Base-by-base conservation (phyloP, 2,113 vertebrate genomes). In the Cacatua alba region DNA sequence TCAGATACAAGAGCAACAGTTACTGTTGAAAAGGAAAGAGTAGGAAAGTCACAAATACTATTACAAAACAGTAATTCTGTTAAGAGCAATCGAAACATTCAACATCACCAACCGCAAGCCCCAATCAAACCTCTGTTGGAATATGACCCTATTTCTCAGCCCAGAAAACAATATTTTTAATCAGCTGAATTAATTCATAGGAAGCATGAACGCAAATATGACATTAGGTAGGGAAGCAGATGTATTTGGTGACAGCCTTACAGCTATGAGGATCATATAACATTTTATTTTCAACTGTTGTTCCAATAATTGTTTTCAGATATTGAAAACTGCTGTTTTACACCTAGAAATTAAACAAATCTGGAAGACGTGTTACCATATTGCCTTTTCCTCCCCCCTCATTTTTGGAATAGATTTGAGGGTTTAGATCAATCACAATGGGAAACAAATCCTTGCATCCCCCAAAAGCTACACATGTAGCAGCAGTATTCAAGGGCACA, bases 361-460 rank as follows among this genome's bases (percentile, higher is more conserved):
- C 18, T 82, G 49, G 28, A 90, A 82, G 25, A 59, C 4, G 19
- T 44, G 33, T n/a, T 65, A 55, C 51, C 11, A 43, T 37, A 12
- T 9, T 52, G 31, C 15, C 4, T 25, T 39, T 10, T 18, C 7
- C 2, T 0, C 1, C 35, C 1, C 0, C 25, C 12, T 13, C 3
- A 19, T 39, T 86, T 95, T 90, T 49, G 63, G 23, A 78, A 53
- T 21, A 39, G 43, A 53, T 53, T 83, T 63, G 67, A 75, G 33
- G 43, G 25, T 69, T 92, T 69, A 70, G 26, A 72, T 64, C 33
- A 55, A 11, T 33, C 26, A 70, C 37, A 70, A 25, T 26, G 31
- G 75, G 59, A 92, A 57, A 0, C 1, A 91, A 69, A 74, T 37
- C 28, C 33, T 24, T 5, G 23, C 39, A 7, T 16, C 5, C 17